Evolutionary conservation across 2,113 vertebrate genomes (phyloP), one percentile per base, ranked within the genome.

Genomic region (Daubentonia madagascariensis): DNA sequence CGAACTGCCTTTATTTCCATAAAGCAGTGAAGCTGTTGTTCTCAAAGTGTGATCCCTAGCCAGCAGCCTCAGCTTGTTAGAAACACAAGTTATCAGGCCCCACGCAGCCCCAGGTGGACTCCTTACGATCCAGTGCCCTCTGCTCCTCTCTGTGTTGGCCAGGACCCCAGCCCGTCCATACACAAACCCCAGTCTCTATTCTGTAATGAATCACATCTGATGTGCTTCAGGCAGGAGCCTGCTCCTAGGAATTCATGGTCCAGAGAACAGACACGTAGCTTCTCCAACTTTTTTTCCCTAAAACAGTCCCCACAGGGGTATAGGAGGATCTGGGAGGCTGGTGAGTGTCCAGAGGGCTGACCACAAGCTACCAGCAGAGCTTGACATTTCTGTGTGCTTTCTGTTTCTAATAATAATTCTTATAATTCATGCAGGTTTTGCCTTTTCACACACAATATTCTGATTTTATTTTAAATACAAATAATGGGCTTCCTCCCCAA

Each of bases 61-160:
- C 9, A 16, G 81, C 84, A 52, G 22, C 50, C 11, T 54, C 35
- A 8, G n/a, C 67, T 50, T 35, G 28, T 22, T 32, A 52, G 30
- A 68, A 37, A 75, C n/a, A 22, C 30, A 7, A 2, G 3, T 14
- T 61, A 5, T 37, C 5, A 0, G 79, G 70, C 45, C 37, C 50
- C 1, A 20, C 37, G 5, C 3, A 22, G 65, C 48, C n/a, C 35
- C 83, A 18, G 35, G 35, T 43, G 52, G 13, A 22, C 23, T 50
- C 25, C 50, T 6, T 3, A 17, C 0, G 6, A 52, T 40, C 59
- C 50, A 1, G 0, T 7, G 32, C 14, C 17, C 68, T 35, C 63
- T 65, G 0, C 28, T 25, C 30, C 32, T n/a, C 22, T 8, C 3
- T 12, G 37, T 17, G 11, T 85, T 75, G 43, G 4, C n/a, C 16